A percentile compares a stretch with the other conserved stretches of the same genome.
Evolutionary conservation across 1,140 invertebrate species (phyloP).

Genomic region (Neodiprion lecontei): DNA sequence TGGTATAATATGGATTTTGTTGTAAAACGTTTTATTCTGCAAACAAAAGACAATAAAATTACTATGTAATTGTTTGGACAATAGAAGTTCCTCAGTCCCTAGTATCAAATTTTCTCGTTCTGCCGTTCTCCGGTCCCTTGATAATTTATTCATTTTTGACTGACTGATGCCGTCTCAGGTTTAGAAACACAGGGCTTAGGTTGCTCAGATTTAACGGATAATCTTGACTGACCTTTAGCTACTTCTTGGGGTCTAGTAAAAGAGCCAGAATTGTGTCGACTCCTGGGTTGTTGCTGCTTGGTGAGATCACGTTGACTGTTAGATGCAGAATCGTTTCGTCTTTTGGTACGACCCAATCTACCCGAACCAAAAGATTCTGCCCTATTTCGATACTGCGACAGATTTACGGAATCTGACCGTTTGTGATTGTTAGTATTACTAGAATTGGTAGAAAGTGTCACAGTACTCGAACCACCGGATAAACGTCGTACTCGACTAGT

Average conservation of each 20-base stretch:
- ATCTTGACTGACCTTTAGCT: constrained; percentile 30
- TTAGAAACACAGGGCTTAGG: constrained; percentile 28
- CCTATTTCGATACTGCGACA: constrained; percentile 48
- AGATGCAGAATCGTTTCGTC: constrained; percentile 36
- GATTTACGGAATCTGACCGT: constrained; percentile 37
- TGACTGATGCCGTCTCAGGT: not conserved
- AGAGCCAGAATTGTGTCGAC: constrained; percentile 48
- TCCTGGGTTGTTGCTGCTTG: constrained; percentile 36
- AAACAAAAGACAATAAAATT: not conserved
- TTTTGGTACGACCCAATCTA: constrained; percentile 39
- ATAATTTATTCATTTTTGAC: constrained; percentile 23
- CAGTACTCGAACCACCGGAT: constrained; percentile 53
- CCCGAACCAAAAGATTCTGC: constrained; percentile 56
- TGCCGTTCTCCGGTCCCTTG: not conserved
- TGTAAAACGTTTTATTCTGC: not conserved
- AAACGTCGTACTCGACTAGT: constrained; percentile 50
- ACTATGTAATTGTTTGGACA: not conserved
- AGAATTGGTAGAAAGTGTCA: constrained; percentile 42
- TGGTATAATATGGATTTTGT: not conserved
- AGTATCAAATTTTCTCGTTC: not conserved
- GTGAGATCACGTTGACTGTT: constrained; percentile 38
- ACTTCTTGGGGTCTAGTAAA: constrained; percentile 41
- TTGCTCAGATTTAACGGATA: constrained; percentile 27
- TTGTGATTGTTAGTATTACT: constrained; percentile 32
- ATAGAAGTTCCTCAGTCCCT: too few species aligned